Base-by-base conservation (phyloP, 2,797 vertebrate species). In the Naso thynnoides region DNA sequence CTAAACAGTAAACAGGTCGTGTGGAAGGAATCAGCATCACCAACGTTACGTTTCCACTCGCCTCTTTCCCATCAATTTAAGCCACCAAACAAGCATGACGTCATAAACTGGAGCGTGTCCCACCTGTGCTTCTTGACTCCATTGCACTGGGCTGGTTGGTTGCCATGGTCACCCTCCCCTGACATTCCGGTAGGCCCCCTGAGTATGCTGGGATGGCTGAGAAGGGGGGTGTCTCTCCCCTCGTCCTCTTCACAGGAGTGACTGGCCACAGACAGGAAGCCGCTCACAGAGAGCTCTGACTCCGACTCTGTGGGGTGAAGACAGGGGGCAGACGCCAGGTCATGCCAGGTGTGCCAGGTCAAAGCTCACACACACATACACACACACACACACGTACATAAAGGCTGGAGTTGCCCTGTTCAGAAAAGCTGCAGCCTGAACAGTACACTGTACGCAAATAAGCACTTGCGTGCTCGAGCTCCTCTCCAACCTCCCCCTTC, bases 41-140 rank as follows among this genome's bases (percentile, higher is more conserved):
- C 13, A 8, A n/a, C 66, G 24, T 52, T 39, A 41, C 24, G 74
- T 39, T 58, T 65, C 45, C 14, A 19, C 21, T 31, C 0, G 8
- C 66, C 26, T 61, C 57, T 70, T 54, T 70, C 14, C 15, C 69
- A 66, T 47, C 31, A 56, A n/a, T 72, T 62, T 52, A 47, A 66
- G 79, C 49, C 65, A 27, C 67, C 78, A 91, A 91, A 88, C 72
- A 88, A 85, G 72, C 77, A 62, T 76, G 71, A 84, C 80, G 83
- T 88, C 81, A 85, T 79, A 81, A n/a, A 85, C 70, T 72, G 70
- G 73, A 90, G 73, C 70, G 19, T 59, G 64, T 79, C 96, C 91
- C 95, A 99, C 98, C 98, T 98, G 96, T 97, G 95, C 48, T 95
- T 97, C 91, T 96, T 95, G 89, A 98, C 96, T 86, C 96, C 97